Percentiles rank a stretch among this genome's conserved stretches.
phyloP scores from a whole-genome alignment of 2,113 vertebrate genomes.

The Hydrolagus affinis region DNA sequence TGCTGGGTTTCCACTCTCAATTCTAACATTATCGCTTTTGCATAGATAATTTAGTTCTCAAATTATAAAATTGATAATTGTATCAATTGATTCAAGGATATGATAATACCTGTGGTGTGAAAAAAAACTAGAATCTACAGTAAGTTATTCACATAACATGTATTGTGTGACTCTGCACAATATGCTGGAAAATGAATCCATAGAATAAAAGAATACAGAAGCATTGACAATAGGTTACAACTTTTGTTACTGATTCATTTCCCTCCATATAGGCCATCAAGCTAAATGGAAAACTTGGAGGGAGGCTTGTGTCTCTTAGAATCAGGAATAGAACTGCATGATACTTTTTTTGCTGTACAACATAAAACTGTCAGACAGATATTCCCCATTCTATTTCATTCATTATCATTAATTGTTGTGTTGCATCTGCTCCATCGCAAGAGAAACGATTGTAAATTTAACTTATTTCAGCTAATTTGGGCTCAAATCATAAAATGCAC shows the following conservation, averaged over 20 bases:
- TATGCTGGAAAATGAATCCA: neutral
- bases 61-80: too few species aligned
- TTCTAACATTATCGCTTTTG: too few species aligned
- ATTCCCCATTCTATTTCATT: neutral
- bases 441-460: constrained; percentile 17
- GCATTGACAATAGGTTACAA: neutral
- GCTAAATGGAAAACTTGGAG: constrained; percentile 4
- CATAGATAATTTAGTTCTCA: too few species aligned
- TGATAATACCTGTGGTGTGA: neutral
- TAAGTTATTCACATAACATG: too few species aligned
- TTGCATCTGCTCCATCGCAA: constrained; percentile 15
- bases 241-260: neutral
- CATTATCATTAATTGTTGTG: constrained; percentile 11
- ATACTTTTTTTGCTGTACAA: neutral
- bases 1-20: too few species aligned
- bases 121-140: neutral
- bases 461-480: constrained; percentile 7
- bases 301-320: neutral
- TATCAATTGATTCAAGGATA: neutral
- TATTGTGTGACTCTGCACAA: neutral
- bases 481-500: neutral
- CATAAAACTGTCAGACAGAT: neutral
- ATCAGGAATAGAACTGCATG: neutral
- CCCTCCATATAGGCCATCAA: neutral
- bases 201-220: neutral